These are phyloP conservation scores for Chaetogeoica ovagalla DNA, from an alignment of 2,888 invertebrate species.

Conservation along the genomic window DNA sequence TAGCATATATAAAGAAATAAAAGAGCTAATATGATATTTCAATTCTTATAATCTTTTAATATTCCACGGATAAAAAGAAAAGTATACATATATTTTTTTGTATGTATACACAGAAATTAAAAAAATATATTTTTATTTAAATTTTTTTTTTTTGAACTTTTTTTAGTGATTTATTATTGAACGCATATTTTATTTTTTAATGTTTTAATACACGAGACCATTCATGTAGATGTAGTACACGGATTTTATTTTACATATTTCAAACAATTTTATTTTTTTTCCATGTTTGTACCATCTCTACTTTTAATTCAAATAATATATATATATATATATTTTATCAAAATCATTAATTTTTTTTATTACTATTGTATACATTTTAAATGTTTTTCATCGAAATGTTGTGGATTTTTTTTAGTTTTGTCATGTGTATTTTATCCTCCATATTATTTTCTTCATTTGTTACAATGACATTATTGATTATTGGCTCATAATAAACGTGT, in stretches of 20 bases:
- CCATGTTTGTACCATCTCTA: background rate
- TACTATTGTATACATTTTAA: constrained; percentile 4
- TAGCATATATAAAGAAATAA: constrained; percentile 7
- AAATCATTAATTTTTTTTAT: constrained; percentile 6
- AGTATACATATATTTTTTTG: constrained; percentile 20
- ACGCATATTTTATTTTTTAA: constrained; percentile 23
- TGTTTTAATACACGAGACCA: constrained; percentile 6
- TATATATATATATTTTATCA: constrained; percentile 36
- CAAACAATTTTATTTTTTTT: constrained; percentile 20
- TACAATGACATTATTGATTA: constrained; percentile 38
- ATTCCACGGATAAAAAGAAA: constrained; percentile 13
- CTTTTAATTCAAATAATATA: constrained; percentile 13
- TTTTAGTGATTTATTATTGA: constrained; percentile 37
- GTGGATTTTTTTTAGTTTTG: constrained; percentile 4
- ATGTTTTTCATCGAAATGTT: constrained; percentile 1
- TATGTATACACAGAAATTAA: background rate
- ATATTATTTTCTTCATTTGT: constrained; percentile 14
- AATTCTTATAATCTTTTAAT: background rate
- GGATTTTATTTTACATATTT: background rate
- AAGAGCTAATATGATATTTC: constrained; percentile 7
- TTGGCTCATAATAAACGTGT: constrained; percentile 50
- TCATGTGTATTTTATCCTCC: constrained; percentile 16
- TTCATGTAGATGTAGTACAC: background rate
- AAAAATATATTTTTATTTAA: constrained; percentile 16
- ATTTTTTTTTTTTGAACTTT: too few species aligned